Base-by-base conservation (phyloP, 2,888 invertebrate species). In the Sylvicola fuscatus region DNA sequence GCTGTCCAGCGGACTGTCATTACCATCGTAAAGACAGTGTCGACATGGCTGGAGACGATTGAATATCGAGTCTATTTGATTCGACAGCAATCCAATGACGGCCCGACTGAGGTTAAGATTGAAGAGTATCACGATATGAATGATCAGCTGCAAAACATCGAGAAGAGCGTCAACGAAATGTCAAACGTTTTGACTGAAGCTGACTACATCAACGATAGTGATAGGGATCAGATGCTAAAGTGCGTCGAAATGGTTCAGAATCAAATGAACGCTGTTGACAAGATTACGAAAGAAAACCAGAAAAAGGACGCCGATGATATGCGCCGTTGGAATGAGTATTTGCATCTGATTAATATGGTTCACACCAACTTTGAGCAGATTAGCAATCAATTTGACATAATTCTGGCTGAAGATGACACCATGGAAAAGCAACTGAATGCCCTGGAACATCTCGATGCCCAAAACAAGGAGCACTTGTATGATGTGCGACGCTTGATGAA, bases 1-100 rank as follows among this genome's bases (percentile, higher is more conserved):
- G 74, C 78, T 2, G 66, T 76, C 29, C 78, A 82, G 52, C 72
- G 70, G 45, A 73, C 70, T 30, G 64, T 83, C 10, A 68, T 81
- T 8, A 71, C 74, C 14, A 70, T 82, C 0, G 74, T 84, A 33
- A 80, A 84, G 54, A 78, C 74, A 0, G 76, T 87, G 30, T 80
- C 82, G 0, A 74, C 75, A 11, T 84, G 84, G 81, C 53, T 87
- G 31, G 81, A 86, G 58, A 81, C 78, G 16, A 80, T 86, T 39
- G 82, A 83, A 50, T 82, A 82, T 44, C 70, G 73, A 46, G 77
- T 83, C 33, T 75, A 70, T 45, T 52, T 70, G 15, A 66, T 65
- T 40, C 51, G 64, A n/a, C 65, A 68, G 43, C 62, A 67, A 50
- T 64, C 63, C 1, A 60, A 60, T 14, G 64, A 68, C 33, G 66